These are phyloP conservation scores for Toxostoma redivivum DNA, from an alignment of 2,113 vertebrate genomes.

Conservation along the genomic window DNA sequence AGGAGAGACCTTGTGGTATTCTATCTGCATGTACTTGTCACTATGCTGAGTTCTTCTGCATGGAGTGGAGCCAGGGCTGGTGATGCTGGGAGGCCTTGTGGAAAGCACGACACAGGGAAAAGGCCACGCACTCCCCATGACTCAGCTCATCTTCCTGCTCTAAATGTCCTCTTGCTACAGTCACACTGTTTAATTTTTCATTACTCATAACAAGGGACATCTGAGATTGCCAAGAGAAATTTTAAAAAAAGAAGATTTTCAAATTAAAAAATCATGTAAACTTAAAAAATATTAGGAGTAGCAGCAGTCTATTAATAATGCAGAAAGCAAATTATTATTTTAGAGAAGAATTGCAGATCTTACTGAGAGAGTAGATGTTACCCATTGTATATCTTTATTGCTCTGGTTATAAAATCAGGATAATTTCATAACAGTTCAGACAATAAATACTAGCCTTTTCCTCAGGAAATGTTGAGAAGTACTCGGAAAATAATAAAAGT, in stretches of 20 bases:
- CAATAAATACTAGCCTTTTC: neutral
- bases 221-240: neutral
- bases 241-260: neutral
- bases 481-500: neutral
- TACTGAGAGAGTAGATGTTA: neutral
- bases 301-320: neutral
- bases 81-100: neutral
- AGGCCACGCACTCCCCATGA: neutral
- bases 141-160: conserved; percentile 20
- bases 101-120: conserved; percentile 15
- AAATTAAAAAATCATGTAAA: neutral
- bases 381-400: neutral
- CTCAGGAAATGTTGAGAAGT: neutral
- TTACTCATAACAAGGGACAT: conserved; percentile 16
- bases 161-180: neutral
- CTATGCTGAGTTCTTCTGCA: neutral
- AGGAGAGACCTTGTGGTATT: neutral
- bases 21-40: neutral
- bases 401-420: neutral
- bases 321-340: neutral
- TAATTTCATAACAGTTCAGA: neutral
- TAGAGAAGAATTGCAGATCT: neutral
- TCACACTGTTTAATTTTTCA: conserved; percentile 13
- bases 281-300: neutral
- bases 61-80: neutral